These are phyloP conservation scores for Bos indicus DNA, from an alignment of 2,113 vertebrate species.

Conservation along the genomic window DNA sequence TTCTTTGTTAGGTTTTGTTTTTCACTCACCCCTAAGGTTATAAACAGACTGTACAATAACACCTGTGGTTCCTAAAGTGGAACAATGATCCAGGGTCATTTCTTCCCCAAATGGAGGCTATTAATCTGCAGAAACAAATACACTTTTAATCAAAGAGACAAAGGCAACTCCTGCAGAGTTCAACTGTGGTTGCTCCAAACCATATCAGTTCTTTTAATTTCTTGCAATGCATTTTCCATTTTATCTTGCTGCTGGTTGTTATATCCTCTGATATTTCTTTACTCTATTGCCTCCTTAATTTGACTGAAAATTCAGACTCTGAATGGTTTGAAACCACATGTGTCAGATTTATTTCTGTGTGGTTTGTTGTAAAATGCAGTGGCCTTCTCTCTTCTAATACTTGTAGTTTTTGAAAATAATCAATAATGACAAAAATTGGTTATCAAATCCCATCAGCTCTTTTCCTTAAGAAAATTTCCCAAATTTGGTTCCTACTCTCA, in stretches of 20 bases:
- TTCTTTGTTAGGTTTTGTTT: conserved; percentile 72
- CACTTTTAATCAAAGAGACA: conserved; percentile 37
- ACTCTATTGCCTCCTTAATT: conserved; percentile 31
- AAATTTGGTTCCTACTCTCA: not conserved
- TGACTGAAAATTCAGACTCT: conserved; percentile 23
- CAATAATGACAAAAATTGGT: conserved; percentile 41
- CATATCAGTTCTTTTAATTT: not conserved
- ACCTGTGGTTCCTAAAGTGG: conserved; percentile 75
- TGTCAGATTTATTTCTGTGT: conserved; percentile 2
- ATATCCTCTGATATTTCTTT: conserved; percentile 31
- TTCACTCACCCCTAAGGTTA: conserved; percentile 66
- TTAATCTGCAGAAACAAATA: conserved; percentile 73
- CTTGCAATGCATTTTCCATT: conserved; percentile 21
- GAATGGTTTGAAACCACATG: conserved; percentile 28
- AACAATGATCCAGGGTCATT: conserved; percentile 64
- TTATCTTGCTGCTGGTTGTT: conserved; percentile 30
- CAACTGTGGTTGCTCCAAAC: conserved; percentile 48
- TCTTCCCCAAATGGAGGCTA: conserved; percentile 62
- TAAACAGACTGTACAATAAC: conserved; percentile 71
- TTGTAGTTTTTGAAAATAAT: conserved; percentile 32
- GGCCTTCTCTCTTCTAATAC: not conserved
- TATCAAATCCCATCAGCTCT: conserved; percentile 1
- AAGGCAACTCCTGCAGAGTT: conserved; percentile 43
- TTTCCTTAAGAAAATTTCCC: not conserved
- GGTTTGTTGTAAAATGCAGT: conserved; percentile 8